phyloP scores from a whole-genome alignment of 2,113 vertebrate species.

The Coregonus clupeaformis region DNA sequence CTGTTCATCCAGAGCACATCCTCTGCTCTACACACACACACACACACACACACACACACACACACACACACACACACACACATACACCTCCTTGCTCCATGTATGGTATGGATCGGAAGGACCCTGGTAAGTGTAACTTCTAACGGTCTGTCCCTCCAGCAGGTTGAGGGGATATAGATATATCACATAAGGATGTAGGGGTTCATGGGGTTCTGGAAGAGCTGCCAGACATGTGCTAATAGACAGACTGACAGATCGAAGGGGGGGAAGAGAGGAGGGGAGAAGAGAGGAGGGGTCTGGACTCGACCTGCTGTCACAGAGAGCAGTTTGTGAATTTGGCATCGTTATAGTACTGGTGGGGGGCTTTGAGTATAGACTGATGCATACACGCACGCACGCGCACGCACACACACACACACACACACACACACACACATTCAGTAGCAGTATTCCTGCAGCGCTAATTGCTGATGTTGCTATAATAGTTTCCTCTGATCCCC shows the following conservation, averaged over 20 bases:
- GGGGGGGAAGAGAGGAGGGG: too few relatives aligned
- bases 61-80: not conserved
- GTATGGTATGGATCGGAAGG: not conserved
- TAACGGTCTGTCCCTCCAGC: not conserved
- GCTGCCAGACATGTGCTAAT: not conserved
- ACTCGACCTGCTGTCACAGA: constrained; percentile 22
- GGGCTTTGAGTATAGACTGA: not conserved
- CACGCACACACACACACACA: constrained; percentile 1
- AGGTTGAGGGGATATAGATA: constrained; percentile 27
- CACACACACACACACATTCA: not conserved
- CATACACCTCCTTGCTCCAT: not conserved
- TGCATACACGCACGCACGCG: not conserved
- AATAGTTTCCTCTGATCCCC: not conserved
- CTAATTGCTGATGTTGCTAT: not conserved
- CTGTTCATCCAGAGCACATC: constrained; percentile 61
- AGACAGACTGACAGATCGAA: not conserved
- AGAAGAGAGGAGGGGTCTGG: not conserved
- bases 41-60: not conserved
- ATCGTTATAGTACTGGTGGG: not conserved
- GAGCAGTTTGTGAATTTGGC: constrained; percentile 1
- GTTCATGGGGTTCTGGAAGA: not conserved
- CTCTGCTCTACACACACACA: constrained; percentile 29
- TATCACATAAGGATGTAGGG: not conserved
- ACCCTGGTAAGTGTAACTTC: not conserved
- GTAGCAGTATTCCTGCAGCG: not conserved